Base-by-base conservation (phyloP, 2,113 vertebrate species). In the Leiothrix lutea region DNA sequence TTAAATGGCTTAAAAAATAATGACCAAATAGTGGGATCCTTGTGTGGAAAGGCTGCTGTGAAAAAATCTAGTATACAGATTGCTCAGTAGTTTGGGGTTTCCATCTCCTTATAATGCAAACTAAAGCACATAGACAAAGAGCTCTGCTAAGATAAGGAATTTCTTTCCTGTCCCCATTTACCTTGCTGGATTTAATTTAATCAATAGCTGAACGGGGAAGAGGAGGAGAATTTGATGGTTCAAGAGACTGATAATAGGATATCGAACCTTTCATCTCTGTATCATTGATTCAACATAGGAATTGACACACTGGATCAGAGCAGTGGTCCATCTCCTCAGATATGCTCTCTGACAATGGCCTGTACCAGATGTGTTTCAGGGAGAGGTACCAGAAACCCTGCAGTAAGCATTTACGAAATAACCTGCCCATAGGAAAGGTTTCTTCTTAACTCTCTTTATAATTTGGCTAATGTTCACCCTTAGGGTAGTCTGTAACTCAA, bases 191-290 rank as follows among this genome's bases (percentile, higher is more conserved):
- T 94, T 91, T 95, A 92, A 90, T 91, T 89, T 97, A 97, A 97
- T 97, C 96, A 97, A 96, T 95, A 96, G 31, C 48, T 92, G 95
- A 95, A 97, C 60, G 74, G 90, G 74, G 88, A 94, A 94, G 87
- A 93, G 86, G 87, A 87, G 86, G 35, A 86, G 90, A 95, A 94
- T 88, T 95, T 93, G 86, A 90, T 88, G 90, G 90, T 97, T 97
- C 94, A 95, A 94, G 88, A 71, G 86, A 87, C 95, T 97, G 95
- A 95, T 96, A 94, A 95, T 95, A 82, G 87, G 92, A 91, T 97
- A 95, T 96, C 11, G 92, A 94, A 90, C 90, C 70, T 94, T 96
- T 97, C 92, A 92, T 96, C 90, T 96, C 62, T 82, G 66, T 92
- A 57, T 92, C 87, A 96, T 96, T 91, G 96, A 96, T 94, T 96